These are phyloP conservation scores for Bimastos eiseni DNA, from an alignment of 2,888 invertebrate genomes.

Conservation along the genomic window DNA sequence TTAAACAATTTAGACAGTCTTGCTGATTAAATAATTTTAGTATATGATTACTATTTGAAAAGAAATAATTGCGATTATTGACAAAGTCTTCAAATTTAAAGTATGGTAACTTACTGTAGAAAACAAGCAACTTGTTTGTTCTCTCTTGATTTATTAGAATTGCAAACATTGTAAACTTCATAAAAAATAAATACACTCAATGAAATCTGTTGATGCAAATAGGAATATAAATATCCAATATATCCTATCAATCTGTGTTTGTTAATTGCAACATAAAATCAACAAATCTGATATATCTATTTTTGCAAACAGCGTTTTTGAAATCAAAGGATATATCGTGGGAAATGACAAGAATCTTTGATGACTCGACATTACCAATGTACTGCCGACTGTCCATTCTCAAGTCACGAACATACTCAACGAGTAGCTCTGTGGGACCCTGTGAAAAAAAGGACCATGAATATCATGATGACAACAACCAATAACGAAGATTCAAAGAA, in stretches of 20 bases:
- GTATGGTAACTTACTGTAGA: too few species aligned
- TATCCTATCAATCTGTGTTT: background rate
- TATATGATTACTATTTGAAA: too few species aligned
- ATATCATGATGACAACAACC: background rate
- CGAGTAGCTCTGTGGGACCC: slow-evolving; percentile 39
- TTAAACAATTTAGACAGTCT: too few species aligned
- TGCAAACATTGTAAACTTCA: too few species aligned
- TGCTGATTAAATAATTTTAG: too few species aligned
- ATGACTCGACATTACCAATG: slow-evolving; percentile 31
- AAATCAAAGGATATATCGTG: slow-evolving; percentile 45
- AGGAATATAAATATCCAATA: background rate
- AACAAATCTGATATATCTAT: background rate
- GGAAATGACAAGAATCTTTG: slow-evolving; percentile 42
- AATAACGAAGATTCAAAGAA: background rate
- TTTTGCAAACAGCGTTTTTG: background rate
- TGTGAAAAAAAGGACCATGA: slow-evolving; percentile 30
- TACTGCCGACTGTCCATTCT: slow-evolving; percentile 23
- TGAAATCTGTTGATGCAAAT: too few species aligned
- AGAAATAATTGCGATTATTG: too few species aligned
- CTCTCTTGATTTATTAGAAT: too few species aligned
- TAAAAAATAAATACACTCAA: too few species aligned
- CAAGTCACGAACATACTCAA: slow-evolving; percentile 36
- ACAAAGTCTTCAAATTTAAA: too few species aligned
- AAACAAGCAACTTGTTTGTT: too few species aligned
- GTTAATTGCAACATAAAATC: background rate